A percentile compares a stretch with the other conserved stretches of the same genome.
phyloP scores from a whole-genome alignment of 1,140 invertebrate genomes.

The Gryon sp. region DNA sequence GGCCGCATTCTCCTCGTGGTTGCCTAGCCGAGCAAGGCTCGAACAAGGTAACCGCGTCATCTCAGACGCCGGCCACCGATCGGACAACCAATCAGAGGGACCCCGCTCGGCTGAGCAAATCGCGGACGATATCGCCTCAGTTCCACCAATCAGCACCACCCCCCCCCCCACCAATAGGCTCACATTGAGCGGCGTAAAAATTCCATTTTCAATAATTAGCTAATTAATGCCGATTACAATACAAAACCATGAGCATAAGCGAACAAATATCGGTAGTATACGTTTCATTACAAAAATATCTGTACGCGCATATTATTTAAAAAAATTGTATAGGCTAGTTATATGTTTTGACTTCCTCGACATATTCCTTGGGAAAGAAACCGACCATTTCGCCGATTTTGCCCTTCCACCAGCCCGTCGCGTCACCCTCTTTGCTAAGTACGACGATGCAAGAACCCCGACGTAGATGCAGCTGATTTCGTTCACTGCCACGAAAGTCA shows the following conservation, averaged over 20 bases:
- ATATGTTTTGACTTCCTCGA: conserved; percentile 75
- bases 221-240: too few relatives aligned
- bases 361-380: conserved; percentile 84
- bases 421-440: conserved; percentile 87
- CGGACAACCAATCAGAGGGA: too few relatives aligned
- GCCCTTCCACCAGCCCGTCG: conserved; percentile 91
- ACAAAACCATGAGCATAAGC: neutral
- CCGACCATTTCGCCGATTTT: conserved; percentile 83
- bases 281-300: conserved; percentile 52
- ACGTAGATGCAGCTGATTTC: conserved; percentile 87
- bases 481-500: conserved; percentile 86
- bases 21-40: too few relatives aligned
- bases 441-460: conserved; percentile 89
- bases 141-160: too few relatives aligned
- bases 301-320: conserved; percentile 9
- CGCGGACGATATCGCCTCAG: too few relatives aligned
- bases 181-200: too few relatives aligned
- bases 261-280: conserved; percentile 13
- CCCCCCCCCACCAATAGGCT: too few relatives aligned
- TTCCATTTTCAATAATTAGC: too few relatives aligned
- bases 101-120: too few relatives aligned
- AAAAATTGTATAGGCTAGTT: conserved; percentile 61
- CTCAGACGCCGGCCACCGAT: too few relatives aligned
- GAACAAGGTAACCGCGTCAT: too few relatives aligned
- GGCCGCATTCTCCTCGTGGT: too few relatives aligned